Evolutionary conservation across 2,113 vertebrate species (phyloP).

Genomic region (Bubalus kerabau): DNA sequence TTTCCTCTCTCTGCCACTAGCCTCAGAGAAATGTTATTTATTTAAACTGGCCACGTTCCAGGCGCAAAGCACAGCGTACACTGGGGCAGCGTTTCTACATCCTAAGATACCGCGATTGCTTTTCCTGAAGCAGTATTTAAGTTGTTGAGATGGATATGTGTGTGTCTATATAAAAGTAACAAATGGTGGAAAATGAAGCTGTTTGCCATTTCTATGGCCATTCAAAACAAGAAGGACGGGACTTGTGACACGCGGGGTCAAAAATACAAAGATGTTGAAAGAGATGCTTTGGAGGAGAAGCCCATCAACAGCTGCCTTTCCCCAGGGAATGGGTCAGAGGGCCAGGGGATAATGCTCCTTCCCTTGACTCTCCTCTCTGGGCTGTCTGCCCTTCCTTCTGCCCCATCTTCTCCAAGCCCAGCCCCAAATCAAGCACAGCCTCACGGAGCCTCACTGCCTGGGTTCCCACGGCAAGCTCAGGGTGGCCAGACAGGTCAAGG

Average conservation of each 20-base stretch:
- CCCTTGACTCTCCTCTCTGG: no score
- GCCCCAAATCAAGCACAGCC: background rate
- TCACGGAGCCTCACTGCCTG: rapidly evolving
- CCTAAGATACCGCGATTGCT: background rate
- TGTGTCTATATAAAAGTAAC: no score
- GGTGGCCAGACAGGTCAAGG: background rate
- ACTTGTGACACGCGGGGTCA: background rate
- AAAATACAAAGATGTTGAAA: background rate
- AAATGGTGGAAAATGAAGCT: background rate
- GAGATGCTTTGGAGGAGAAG: no score
- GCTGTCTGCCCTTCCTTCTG: background rate
- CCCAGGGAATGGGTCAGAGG: background rate
- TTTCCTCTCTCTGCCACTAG: background rate
- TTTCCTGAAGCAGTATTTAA: background rate
- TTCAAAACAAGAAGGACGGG: background rate
- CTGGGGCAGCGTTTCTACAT: rapidly evolving
- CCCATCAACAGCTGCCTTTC: background rate
- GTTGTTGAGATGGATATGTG: no score
- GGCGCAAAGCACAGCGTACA: background rate
- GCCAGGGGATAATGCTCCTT: rapidly evolving
- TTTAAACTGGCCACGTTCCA: background rate
- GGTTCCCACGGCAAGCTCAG: background rate
- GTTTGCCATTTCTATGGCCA: background rate
- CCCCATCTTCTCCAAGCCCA: background rate
- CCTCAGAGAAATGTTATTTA: background rate